phyloP scores from a whole-genome alignment of 2,113 vertebrate genomes.

The Myodes glareolus region DNA sequence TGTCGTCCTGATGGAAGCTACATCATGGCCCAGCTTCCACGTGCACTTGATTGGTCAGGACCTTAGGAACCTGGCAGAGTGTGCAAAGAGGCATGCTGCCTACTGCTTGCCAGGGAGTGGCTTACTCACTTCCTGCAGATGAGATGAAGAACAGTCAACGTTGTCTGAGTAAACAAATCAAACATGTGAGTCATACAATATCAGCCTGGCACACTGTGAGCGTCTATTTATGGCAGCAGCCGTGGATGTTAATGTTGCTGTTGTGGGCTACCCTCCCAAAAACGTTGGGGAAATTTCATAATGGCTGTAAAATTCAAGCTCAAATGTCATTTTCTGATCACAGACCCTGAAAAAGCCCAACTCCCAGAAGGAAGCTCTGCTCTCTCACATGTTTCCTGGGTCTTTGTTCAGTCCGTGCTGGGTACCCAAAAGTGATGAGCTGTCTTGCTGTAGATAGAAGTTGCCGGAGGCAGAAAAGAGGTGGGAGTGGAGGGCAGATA shows the following conservation, averaged over 20 bases:
- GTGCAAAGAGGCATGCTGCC: not conserved
- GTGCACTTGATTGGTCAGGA: not conserved
- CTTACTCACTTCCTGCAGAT: not conserved
- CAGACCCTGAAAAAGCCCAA: not conserved
- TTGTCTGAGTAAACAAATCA: not conserved
- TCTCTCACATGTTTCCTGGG: not conserved
- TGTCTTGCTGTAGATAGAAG: not conserved
- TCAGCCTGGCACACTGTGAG: not conserved
- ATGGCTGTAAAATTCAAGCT: conserved; percentile 9
- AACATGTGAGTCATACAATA: fast-evolving
- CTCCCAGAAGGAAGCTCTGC: not conserved
- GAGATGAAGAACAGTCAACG: not conserved
- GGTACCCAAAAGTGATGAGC: not conserved
- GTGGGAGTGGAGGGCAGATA: no score
- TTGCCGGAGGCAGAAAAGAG: not conserved
- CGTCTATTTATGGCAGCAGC: not conserved
- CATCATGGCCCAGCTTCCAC: not conserved
- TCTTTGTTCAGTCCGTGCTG: not conserved
- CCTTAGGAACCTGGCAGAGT: not conserved
- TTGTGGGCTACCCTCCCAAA: not conserved
- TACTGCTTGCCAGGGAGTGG: not conserved
- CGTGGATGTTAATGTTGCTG: no score
- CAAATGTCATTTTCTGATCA: not conserved
- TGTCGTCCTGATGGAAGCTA: not conserved
- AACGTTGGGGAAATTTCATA: not conserved